Evolutionary conservation across 2,888 invertebrate species (phyloP), one percentile per base, ranked within the genome.

Genomic region (Perizoma flavofasciatum): DNA sequence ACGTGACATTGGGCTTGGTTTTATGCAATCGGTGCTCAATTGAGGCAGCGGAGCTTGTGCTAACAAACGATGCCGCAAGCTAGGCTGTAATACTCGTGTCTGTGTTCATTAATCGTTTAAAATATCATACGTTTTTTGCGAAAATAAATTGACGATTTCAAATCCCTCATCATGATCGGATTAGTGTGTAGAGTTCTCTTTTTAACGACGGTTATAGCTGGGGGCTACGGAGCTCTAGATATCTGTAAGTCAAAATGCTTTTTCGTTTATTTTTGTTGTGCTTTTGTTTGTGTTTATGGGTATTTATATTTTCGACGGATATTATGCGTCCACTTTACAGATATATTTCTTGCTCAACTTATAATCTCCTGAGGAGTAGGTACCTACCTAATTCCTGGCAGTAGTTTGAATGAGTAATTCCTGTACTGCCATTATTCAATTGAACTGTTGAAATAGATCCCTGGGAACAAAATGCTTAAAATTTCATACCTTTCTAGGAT

Each of bases 1-100:
- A 74, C 67, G 58, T 83, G 83, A 74, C 83, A 85, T 86, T 87
- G 75, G 67, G 69, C 54, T 70, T 61, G 50, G 69, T 69, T 82
- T 85, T 85, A 79, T 84, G 86, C 83, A 86, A 83, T 80, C 76
- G 47, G 48, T 41, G 59, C 51, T 66, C 60, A 55, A 61, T 65
- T 63, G 66, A 63, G 60, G 55, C 61, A 51, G 60, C 66, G 43
- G 56, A 65, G 65, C 62, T 61, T 64, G 57, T 54, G 35, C 63
- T 55, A 62, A 63, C 75, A 77, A 72, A 74, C 70, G 71, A 74
- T 71, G 65, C 68, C 63, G 69, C 55, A 67, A 66, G 67, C 58
- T 67, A 58, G 64, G 33, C 59, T 55, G 61, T 55, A 66, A 51
- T 69, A 70, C 72, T 69, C 71, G 70, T 70, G 63, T 74, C 32